Base-by-base conservation (phyloP, 2,113 vertebrate species). In the Chaenocephalus aceratus region DNA sequence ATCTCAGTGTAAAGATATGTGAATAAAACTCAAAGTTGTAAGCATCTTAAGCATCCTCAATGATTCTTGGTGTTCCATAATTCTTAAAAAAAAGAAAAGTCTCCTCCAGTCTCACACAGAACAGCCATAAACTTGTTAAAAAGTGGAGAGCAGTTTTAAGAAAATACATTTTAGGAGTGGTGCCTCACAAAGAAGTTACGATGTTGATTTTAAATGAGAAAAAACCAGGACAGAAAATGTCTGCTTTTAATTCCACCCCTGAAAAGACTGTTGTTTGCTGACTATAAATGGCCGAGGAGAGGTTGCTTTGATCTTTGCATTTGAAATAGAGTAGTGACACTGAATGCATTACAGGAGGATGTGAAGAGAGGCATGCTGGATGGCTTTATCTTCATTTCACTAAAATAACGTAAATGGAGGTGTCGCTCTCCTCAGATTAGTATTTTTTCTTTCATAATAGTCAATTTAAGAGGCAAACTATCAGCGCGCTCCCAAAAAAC, bases 1-100 rank as follows among this genome's bases (percentile, higher is more conserved):
- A 57, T 48, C 30, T 30, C 30, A 30, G 11, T 51, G 53, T 9
- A 14, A 30, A 30, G 3, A 15, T 58, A 56, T 18, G 3, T 49
- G 7, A 51, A 36, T 21, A 21, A 21, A 21, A 21, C 21, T 21
- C 21, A 45, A 56, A 46, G 72, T 74, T 26, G 26, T 45, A 26
- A 58, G 72, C 65, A 63, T 64, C 58, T 70, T 13, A 57, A 30
- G 79, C 77, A 62, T 76, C 56, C 26, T 30, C 60, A 64, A 75
- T 34, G 52, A 58, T 49, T 64, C 4, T 4, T 16, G n/a, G 11
- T 58, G 44, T 45, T 73, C 14, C 26, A 41, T 7, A 6, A 41
- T 41, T 30, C 26, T 30, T 30, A 36, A 36, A 7, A 41, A 5
- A 7, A 5, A 36, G 0, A 6, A 41, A 41, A 7, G 36, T 41